Base-by-base conservation (phyloP, 2,888 invertebrate genomes). In the Netelia virgata region DNA sequence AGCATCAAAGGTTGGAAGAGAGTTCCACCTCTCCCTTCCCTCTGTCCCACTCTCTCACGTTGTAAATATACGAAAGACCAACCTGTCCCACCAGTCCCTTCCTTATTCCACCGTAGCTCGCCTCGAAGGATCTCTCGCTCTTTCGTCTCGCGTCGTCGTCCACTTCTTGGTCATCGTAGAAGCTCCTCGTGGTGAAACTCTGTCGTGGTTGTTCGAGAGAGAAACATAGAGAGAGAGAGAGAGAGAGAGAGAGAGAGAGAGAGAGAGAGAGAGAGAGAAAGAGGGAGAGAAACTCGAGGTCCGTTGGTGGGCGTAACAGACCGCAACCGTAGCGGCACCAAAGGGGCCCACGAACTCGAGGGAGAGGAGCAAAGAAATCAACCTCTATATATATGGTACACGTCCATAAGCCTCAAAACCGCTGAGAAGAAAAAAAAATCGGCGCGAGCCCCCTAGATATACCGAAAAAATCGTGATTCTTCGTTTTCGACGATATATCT, bases 21-120 rank as follows among this genome's bases (percentile, higher is more conserved):
- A 77, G 63, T 82, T 72, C 20, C 23, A 43, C 28, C 68, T 66
- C 23, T 57, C 28, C 68, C 57, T 47, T 61, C 43, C 53, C 69
- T 69, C 57, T 57, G 16, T 57, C 53, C 16, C 50, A n/a, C 16
- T 55, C 55, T 64, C 68, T 81, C 55, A 23, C 23, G 36, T 36
- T 47, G 55, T 69, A 61, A 61, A 59, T 43, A 61, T 66, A 57
- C 80, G 73, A 64, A 66, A 74, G 55, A 75, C 86, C 88, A 90
- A 91, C 91, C 90, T 91, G 91, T 90, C 91, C 87, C 89, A 86
- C 90, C 88, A 89, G 90, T 90, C 90, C 89, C 88, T 91, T 89
- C 88, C 88, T 87, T 87, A 89, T 88, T 89, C 87, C 84, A 78
- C 57, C 69, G 36, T 53, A 61, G 77, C 82, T 86, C 79, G 82